A percentile compares a stretch with the other conserved stretches of the same genome.
These are phyloP conservation scores for Drosophila kambysellisi DNA, from an alignment of 2,888 invertebrate species.

Conservation along the genomic window DNA sequence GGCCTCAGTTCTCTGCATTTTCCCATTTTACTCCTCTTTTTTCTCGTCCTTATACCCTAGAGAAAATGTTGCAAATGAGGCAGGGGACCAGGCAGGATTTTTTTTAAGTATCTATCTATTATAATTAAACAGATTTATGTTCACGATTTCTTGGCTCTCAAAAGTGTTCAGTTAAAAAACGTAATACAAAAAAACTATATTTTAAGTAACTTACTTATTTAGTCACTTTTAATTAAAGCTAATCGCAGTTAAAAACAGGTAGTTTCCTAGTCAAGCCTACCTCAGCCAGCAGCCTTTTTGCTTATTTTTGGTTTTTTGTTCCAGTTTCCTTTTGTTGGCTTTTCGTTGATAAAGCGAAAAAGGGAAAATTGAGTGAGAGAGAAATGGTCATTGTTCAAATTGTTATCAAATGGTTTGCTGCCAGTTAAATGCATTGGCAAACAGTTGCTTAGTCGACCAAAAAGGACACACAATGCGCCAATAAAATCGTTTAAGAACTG, in stretches of 20 bases:
- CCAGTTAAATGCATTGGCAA: conserved; percentile 76
- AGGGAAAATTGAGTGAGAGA: conserved; percentile 34
- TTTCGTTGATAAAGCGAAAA: conserved; percentile 23
- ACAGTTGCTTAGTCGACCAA: conserved; percentile 68
- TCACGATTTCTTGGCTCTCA: neutral
- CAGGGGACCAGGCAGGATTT: neutral
- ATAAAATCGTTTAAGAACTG: conserved; percentile 46
- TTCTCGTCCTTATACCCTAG: neutral
- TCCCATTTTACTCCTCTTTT: neutral
- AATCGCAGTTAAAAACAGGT: neutral
- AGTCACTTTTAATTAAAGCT: neutral
- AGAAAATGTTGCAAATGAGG: neutral
- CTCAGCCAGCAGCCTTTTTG: neutral
- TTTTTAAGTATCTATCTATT: neutral
- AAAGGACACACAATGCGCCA: conserved; percentile 50
- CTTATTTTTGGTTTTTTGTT: conserved; percentile 5
- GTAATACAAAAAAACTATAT: neutral
- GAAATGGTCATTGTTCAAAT: conserved; percentile 60
- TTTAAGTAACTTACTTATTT: neutral
- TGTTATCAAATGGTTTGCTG: conserved; percentile 66
- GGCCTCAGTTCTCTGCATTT: conserved; percentile 9
- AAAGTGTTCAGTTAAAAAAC: neutral
- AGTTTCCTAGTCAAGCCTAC: neutral
- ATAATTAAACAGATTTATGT: no score
- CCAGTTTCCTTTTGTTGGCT: neutral